Evolutionary conservation across 1,140 invertebrate species (phyloP).

Genomic region (Caenorhabditis tropicalis): DNA sequence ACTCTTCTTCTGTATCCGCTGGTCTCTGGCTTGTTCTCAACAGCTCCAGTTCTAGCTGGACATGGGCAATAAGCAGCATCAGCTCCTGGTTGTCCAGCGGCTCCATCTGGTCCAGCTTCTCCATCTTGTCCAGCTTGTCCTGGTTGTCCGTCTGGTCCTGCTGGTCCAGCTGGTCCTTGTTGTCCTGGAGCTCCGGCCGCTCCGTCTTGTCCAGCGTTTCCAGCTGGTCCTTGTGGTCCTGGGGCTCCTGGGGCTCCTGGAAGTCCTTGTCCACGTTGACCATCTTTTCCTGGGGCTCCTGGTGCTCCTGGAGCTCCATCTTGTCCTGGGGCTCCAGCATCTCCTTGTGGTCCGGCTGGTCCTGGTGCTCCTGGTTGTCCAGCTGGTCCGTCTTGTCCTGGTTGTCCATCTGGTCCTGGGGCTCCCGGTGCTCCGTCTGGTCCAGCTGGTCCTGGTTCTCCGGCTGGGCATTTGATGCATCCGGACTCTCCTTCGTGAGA

Average conservation of each 20-base stretch:
- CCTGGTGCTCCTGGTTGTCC: slow-evolving; percentile 44
- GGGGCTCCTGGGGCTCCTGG: slow-evolving; percentile 35
- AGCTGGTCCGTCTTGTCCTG: slow-evolving; percentile 18
- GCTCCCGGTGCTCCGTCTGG: slow-evolving; percentile 45
- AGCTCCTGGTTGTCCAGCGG: slow-evolving; percentile 30
- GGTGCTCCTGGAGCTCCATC: slow-evolving; percentile 29
- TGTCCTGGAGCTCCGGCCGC: slow-evolving; percentile 41
- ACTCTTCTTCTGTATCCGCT: slow-evolving; percentile 44
- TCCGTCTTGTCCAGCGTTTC: slow-evolving; percentile 43
- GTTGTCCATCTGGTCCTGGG: slow-evolving; percentile 33
- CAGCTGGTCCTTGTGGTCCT: slow-evolving; percentile 26
- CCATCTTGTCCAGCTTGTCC: slow-evolving; percentile 44
- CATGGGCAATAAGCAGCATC: slow-evolving; percentile 40
- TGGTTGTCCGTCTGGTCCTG: slow-evolving; percentile 40
- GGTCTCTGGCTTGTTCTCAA: slow-evolving; percentile 37
- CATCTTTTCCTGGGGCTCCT: slow-evolving; percentile 21
- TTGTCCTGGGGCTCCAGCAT: slow-evolving; percentile 1
- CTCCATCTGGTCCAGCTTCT: slow-evolving; percentile 29
- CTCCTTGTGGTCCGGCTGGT: slow-evolving; percentile 34
- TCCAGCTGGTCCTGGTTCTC: slow-evolving; percentile 42
- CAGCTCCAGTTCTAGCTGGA: slow-evolving; percentile 26
- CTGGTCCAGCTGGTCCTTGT: neutral
- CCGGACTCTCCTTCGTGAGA: slow-evolving; percentile 6
- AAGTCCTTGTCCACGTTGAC: slow-evolving; percentile 15
- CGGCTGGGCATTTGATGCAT: slow-evolving; percentile 17